A percentile compares a stretch with the other conserved stretches of the same genome.
Conservation (phyloP, 1,140 invertebrate species). For the Drosophila mayri region DNA sequence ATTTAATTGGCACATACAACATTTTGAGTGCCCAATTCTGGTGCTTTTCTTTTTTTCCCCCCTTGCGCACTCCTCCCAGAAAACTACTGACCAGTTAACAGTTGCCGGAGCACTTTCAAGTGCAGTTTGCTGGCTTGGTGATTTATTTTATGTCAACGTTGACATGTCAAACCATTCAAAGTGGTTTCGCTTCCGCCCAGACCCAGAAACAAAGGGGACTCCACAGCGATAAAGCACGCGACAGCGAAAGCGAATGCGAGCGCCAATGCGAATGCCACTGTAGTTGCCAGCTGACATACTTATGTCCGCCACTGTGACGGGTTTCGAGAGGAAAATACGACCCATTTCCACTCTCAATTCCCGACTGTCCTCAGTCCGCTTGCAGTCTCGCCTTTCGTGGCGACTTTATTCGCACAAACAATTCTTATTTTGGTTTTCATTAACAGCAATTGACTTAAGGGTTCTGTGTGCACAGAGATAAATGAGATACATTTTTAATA, state of each 20-base stretch:
- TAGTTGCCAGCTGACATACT: conserved; percentile 49
- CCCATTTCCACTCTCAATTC: neutral
- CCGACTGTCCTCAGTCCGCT: neutral
- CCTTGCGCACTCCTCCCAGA: conserved; percentile 5
- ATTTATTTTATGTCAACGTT: conserved; percentile 84
- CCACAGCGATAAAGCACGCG: conserved; percentile 78
- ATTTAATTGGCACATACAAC: conserved; percentile 76
- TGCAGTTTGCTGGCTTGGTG: conserved; percentile 76
- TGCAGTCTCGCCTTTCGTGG: conserved; percentile 38
- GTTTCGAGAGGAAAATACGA: conserved; percentile 15
- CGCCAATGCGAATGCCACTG: conserved; percentile 54
- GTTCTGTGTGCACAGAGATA: neutral
- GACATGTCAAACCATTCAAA: conserved; percentile 84
- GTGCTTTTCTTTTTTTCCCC: conserved; percentile 19
- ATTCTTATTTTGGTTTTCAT: conserved; percentile 53
- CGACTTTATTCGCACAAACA: conserved; percentile 17
- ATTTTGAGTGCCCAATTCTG: conserved; percentile 70
- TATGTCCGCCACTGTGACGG: conserved; percentile 49
- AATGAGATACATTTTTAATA: neutral
- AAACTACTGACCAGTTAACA: conserved; percentile 60
- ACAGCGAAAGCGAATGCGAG: conserved; percentile 8
- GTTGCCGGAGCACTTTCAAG: conserved; percentile 57
- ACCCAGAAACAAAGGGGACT: conserved; percentile 41
- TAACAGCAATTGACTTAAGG: conserved; percentile 73
- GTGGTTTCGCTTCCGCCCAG: conserved; percentile 79